Base-by-base conservation (phyloP, 2,888 invertebrate genomes). In the Dorcus parallelipipedus region DNA sequence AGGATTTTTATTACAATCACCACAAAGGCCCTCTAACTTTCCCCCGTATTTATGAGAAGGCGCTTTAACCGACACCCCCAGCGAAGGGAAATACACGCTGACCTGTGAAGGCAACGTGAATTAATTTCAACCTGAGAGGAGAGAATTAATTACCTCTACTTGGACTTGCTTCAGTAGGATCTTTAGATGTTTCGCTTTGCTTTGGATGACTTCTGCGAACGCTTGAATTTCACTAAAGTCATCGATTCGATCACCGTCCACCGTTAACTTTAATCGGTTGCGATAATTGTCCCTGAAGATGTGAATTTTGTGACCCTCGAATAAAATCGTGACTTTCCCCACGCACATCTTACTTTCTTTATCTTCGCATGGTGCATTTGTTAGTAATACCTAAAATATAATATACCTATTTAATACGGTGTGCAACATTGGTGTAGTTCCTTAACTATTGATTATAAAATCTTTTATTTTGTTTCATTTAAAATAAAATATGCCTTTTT, bases 21-120 rank as follows among this genome's bases (percentile, higher is more conserved):
- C 93, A 74, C 93, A 94, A 1, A 94, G 80, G 1, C 93, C 93
- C 74, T 92, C 90, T 54, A 90, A 84, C 62, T 83, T 84, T 60
- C 86, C 86, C 41, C 82, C 83, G 76, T 90, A 93, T 56, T 86
- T 79, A 62, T 86, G 84, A 1, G 93, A 91, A 0, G 93, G 91
- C 1, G 91, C 82, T 56, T 83, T 85, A 4, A 89, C 74, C 49
- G 81, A 74, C 8, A 79, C 79, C 2, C 80, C 82, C 58, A 79
- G 72, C 23, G 81, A 79, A 20, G 79, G 78, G 62, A 75, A 78
- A 61, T 78, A 79, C 49, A 80, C 78, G 1, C 77, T 73, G 2
- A 81, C 78, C 73, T 80, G 63, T 33, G 59, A 53, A 47, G 17
- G 14, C 41, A 7, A 48, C 14, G 14, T 14, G 14, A 39, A 52